Evolutionary conservation across 2,797 vertebrate genomes (phyloP).

Genomic region (Tadarida brasiliensis): DNA sequence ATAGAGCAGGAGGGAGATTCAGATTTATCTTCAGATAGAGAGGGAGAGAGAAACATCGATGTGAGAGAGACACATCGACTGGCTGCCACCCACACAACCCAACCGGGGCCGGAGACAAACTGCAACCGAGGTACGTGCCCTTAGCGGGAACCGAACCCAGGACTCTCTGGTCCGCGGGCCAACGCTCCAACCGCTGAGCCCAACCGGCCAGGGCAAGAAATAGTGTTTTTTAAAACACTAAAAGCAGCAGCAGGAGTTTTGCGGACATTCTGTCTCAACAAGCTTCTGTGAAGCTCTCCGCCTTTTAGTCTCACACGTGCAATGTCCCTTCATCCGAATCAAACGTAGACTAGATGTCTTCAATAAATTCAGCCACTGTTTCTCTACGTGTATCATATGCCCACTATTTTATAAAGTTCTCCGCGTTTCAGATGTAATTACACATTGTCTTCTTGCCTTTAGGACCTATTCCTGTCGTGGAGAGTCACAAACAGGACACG

Average conservation of each 20-base stretch:
- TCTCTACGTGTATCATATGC: not conserved
- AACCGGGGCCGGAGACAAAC: too few relatives aligned
- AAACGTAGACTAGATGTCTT: not conserved
- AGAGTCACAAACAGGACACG: not conserved
- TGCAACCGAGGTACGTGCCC: too few relatives aligned
- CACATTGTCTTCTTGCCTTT: not conserved
- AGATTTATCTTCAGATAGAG: too few relatives aligned
- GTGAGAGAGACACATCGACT: too few relatives aligned
- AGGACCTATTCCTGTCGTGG: not conserved
- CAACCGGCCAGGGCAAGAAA: too few relatives aligned
- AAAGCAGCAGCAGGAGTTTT: not conserved
- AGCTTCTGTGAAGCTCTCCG: not conserved
- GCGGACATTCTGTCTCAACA: not conserved
- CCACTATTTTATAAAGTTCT: not conserved
- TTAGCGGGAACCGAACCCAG: too few relatives aligned
- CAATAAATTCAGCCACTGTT: not conserved
- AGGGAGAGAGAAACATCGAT: too few relatives aligned
- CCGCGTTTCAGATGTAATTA: not conserved
- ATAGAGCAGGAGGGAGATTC: too few relatives aligned
- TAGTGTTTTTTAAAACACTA: not conserved
- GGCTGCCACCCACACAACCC: too few relatives aligned
- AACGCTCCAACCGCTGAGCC: too few relatives aligned
- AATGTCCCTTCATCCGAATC: not conserved
- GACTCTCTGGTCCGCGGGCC: too few relatives aligned
- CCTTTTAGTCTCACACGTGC: not conserved